Evolutionary conservation across 1,140 invertebrate species (phyloP), one percentile per base, ranked within the genome.

Genomic region (Lepidurus apus): DNA sequence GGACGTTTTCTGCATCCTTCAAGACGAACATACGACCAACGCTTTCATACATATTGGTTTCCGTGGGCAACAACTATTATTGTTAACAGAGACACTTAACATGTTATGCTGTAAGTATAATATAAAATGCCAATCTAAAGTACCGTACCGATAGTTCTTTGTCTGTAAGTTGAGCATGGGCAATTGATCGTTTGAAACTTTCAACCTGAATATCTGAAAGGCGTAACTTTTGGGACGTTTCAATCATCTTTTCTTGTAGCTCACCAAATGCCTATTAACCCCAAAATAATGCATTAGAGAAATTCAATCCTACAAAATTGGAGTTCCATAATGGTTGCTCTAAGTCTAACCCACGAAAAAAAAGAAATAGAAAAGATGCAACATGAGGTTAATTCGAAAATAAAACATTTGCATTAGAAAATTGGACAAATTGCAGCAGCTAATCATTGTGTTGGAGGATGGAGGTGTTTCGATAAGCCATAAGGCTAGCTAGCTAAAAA

Each of bases 1-100:
- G 89, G 1, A 95, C 89, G 74, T 89, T 88, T 3, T 87, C 84
- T 44, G 91, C 88, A 43, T 91, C 88, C 43, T 91, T 91, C 24
- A 91, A 84, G n/a, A 95, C 84, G 84, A 95, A 95, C 92, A 94
- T 94, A 84, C 94, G 85, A 7, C 93, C 93, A 1, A 95, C 89
- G 34, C 91, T 90, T 86, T 95, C 91, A 84, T 93, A 95, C 0
- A 90, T 91, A 81, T 88, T 90, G 3, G 90, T 92, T 7, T 73
- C 76, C 24, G 75, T 43, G 17, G 75, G 74, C 1, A 74, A 43
- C 6, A 21, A 13, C 53, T 65, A 65, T 65, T 65, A 65, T 7
- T n/a, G 6, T n/a, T n/a, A 65, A n/a, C 13, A 65, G 4, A n/a
- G 7, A 65, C 21, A 17, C 21, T 65, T 7, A 17, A n/a, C 53